Base-by-base conservation (phyloP, 2,113 vertebrate genomes). In the rabbit (Oryctolagus cuniculus) region DNA sequence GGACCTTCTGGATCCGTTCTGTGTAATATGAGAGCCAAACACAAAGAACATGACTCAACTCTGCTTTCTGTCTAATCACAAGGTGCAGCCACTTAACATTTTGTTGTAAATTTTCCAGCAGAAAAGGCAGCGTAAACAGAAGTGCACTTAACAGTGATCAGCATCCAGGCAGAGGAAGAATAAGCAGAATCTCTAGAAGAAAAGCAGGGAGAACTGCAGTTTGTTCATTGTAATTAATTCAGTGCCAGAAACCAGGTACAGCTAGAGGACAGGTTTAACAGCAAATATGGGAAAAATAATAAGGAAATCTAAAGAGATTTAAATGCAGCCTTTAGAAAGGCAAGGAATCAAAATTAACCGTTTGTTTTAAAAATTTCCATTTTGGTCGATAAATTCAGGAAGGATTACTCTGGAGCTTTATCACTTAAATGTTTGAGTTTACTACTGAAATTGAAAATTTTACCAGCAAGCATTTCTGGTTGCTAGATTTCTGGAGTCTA, bases 361-460 rank as follows among this genome's bases (percentile, higher is more conserved):
- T n/a, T 79, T 58, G 27, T 58, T 92, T 78, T 94, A 69, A 91
- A 67, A 67, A 84, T 91, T 55, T 69, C 17, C 78, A 69, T 85
- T 84, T 96, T n/a, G 75, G 3, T 58, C 64, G 51, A 77, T 86
- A 89, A 55, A 77, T 70, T 86, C 64, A 92, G 25, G 80, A 38
- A 74, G 73, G 19, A 72, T 55, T 44, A n/a, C 74, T 75, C 69
- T 88, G 84, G n/a, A 81, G n/a, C 13, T 85, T 93, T 5, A 8
- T 83, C 24, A 89, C 34, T 94, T 80, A 75, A 64, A 75, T 73
- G 44, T 53, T 9, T 61, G 31, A 6, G 21, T 77, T 86, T 66
- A 12, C 77, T 21, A 8, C 24, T 58, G 29, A 72, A 22, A 53
- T 13, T 84, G 44, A 38, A 69, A 17, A 66, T 73, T 81, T 79